A percentile compares a stretch with the other conserved stretches of the same genome.
Evolutionary conservation across 2,888 invertebrate species (phyloP).

Genomic region (Stenoptilia bipunctidactyla): DNA sequence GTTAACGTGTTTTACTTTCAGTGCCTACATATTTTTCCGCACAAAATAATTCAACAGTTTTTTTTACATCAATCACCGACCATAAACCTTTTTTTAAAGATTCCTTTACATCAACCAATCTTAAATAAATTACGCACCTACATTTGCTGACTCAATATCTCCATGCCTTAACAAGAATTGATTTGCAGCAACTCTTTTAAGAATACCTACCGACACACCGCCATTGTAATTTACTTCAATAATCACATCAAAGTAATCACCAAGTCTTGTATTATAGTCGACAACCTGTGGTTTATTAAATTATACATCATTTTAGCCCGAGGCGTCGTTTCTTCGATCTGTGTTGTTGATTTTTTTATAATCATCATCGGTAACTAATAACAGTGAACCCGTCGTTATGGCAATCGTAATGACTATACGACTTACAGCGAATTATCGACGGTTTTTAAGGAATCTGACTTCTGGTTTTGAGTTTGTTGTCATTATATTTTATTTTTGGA

Average conservation of each 20-base stretch:
- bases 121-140: too few relatives aligned
- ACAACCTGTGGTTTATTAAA: constrained; percentile 14
- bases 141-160: too few relatives aligned
- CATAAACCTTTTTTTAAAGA: too few relatives aligned
- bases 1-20: too few relatives aligned
- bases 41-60: too few relatives aligned
- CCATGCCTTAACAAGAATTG: constrained; percentile 11
- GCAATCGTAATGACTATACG: not conserved
- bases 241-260: constrained; percentile 17
- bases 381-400: not conserved
- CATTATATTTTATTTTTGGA: too few relatives aligned
- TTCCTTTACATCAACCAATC: too few relatives aligned
- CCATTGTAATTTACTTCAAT: constrained; percentile 13
- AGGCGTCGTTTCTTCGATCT: constrained; percentile 17
- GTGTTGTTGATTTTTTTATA: constrained; percentile 14
- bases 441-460: too few relatives aligned
- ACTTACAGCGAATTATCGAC: too few relatives aligned
- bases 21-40: too few relatives aligned
- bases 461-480: too few relatives aligned
- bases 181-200: constrained; percentile 9
- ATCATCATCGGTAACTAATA: constrained; percentile 4
- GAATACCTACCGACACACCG: constrained; percentile 10
- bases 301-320: constrained; percentile 15
- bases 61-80: too few relatives aligned
- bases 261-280: constrained; percentile 13